Conservation (phyloP, 2,113 vertebrate species). For the Rhadina sibilatrix region DNA sequence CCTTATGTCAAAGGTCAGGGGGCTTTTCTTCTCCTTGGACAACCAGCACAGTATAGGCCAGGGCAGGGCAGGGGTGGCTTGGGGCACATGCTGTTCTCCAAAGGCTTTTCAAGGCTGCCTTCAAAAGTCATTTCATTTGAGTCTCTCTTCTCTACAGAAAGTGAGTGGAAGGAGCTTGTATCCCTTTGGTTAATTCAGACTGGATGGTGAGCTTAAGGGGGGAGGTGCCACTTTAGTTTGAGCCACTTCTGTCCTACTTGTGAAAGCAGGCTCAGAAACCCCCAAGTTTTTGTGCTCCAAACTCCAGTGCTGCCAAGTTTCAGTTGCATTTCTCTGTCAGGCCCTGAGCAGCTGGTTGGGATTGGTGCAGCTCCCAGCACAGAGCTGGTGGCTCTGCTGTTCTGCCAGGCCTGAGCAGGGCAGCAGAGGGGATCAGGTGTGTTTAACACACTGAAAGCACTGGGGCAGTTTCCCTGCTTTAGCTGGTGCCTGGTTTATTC, state of each 20-base stretch:
- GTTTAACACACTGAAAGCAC: background rate
- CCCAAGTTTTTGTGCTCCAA: background rate
- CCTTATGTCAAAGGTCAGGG: background rate
- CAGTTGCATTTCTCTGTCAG: background rate
- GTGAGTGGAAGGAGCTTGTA: rapidly evolving
- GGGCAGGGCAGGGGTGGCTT: background rate
- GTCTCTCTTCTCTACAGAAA: background rate
- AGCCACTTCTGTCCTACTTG: background rate
- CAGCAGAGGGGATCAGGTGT: background rate
- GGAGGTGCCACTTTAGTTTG: background rate
- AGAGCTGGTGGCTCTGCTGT: background rate
- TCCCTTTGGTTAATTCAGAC: background rate
- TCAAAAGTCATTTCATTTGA: background rate
- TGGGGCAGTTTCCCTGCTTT: background rate
- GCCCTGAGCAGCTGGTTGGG: background rate
- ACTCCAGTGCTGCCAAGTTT: background rate
- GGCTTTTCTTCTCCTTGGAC: background rate
- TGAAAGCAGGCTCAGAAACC: background rate
- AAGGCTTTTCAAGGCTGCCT: background rate
- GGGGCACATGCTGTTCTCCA: background rate
- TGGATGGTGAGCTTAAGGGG: background rate
- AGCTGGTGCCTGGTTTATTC: background rate
- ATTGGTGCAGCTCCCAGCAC: background rate
- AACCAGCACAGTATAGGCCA: background rate
- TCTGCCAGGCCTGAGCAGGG: background rate